A percentile compares a stretch with the other conserved stretches of the same genome.
Evolutionary conservation across 2,113 vertebrate genomes (phyloP).

Genomic region (Proterorhinus semilunaris): DNA sequence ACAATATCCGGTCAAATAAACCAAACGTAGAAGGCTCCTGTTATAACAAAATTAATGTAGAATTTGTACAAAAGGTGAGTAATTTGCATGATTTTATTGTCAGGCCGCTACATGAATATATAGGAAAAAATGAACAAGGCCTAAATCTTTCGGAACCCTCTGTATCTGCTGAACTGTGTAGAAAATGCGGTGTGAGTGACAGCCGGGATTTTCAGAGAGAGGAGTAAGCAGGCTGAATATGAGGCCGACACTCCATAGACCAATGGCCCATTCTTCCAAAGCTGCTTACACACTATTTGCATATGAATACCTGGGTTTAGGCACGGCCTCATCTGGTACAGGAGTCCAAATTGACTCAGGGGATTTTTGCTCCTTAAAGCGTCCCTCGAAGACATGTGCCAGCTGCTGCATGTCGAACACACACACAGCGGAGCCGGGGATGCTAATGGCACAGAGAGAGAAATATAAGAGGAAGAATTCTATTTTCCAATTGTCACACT

Average conservation of each 20-base stretch:
- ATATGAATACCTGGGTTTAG: conserved; percentile 85
- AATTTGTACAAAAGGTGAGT: too few species aligned
- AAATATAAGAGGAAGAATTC: conserved; percentile 4
- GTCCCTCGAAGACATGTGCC: conserved; percentile 87
- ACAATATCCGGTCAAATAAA: too few species aligned
- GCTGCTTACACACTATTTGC: conserved; percentile 29
- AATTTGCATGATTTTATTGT: too few species aligned
- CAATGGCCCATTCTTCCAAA: conserved; percentile 36
- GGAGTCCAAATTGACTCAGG: conserved; percentile 96
- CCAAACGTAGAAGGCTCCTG: too few species aligned
- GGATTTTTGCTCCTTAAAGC: conserved; percentile 95
- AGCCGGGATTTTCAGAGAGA: conserved; percentile 31
- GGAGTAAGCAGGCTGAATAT: conserved; percentile 22
- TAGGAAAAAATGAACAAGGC: too few species aligned
- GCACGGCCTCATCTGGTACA: conserved; percentile 89
- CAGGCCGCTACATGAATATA: too few species aligned
- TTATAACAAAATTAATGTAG: too few species aligned
- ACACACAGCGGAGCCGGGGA: conserved; percentile 92
- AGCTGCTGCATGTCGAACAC: conserved; percentile 96
- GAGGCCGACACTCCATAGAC: conserved; percentile 40
- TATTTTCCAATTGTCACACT: not conserved
- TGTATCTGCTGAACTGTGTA: conserved; percentile 52
- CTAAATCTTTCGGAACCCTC: too few species aligned
- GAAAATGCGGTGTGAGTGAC: conserved; percentile 37
- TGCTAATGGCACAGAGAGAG: conserved; percentile 72